These are phyloP conservation scores for Picathartes gymnocephalus DNA, from an alignment of 2,113 vertebrate genomes.

Conservation along the genomic window DNA sequence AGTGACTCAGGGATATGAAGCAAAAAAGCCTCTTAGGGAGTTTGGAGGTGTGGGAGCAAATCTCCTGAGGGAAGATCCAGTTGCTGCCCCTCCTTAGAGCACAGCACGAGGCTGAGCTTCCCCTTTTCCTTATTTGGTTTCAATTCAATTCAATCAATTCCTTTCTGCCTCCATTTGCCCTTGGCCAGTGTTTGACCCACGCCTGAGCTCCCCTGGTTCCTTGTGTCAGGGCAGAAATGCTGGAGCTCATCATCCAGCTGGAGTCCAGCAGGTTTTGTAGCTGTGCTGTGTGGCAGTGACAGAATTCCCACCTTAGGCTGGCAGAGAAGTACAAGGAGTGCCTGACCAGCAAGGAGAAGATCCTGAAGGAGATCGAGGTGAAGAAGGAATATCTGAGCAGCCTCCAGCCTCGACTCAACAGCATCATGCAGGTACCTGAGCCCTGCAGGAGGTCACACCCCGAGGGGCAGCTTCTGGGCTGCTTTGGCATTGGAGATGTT, in stretches of 20 bases:
- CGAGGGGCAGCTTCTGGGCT: rapidly evolving
- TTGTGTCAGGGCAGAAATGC: background rate
- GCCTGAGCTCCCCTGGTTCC: background rate
- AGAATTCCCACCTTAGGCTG: slow-evolving; percentile 70
- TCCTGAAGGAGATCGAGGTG: slow-evolving; percentile 93
- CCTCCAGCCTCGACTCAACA: slow-evolving; percentile 94
- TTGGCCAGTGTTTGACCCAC: rapidly evolving
- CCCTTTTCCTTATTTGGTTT: background rate
- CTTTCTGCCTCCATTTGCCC: background rate
- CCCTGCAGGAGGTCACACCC: background rate
- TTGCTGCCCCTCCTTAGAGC: rapidly evolving
- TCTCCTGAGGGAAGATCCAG: background rate
- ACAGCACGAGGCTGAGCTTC: background rate
- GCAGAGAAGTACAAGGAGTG: slow-evolving; percentile 94
- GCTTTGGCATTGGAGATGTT: background rate
- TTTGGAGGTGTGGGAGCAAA: background rate
- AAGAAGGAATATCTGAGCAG: slow-evolving; percentile 96
- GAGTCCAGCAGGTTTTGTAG: background rate
- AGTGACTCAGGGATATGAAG: too few species aligned
- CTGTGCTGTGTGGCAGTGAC: background rate
- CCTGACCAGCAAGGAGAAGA: slow-evolving; percentile 90
- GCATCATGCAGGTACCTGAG: slow-evolving; percentile 92
- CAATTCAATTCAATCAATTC: background rate
- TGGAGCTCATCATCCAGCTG: background rate
- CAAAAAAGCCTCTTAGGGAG: background rate